Evolutionary conservation across 2,888 invertebrate species (phyloP).

Genomic region (Pammene aurita): DNA sequence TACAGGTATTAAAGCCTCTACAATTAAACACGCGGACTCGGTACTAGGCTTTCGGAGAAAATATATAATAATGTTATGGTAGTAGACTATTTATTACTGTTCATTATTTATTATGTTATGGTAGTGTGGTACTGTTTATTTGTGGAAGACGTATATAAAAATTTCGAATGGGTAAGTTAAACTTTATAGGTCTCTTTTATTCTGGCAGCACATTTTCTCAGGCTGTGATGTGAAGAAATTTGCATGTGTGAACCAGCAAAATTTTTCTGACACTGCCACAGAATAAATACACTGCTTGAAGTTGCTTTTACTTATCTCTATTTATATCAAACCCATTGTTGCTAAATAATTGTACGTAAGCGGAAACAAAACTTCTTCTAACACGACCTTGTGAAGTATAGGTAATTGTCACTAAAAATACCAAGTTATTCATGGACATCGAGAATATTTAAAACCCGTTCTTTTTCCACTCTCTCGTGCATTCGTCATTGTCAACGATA

Average conservation of each 20-base stretch:
- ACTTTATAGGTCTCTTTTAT: no score
- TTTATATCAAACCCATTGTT: background rate
- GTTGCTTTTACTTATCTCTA: background rate
- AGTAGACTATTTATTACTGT: no score
- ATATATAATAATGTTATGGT: background rate
- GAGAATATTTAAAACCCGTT: slow-evolving; percentile 22
- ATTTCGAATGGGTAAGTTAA: no score
- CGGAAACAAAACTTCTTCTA: slow-evolving; percentile 16
- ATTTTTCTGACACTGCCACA: background rate
- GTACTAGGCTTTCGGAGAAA: background rate
- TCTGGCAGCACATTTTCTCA: no score
- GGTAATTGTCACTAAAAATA: slow-evolving; percentile 1
- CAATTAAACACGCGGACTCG: background rate
- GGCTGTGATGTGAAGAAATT: no score
- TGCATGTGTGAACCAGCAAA: background rate
- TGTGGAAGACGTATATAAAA: no score
- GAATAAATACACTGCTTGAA: no score
- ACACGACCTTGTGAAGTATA: slow-evolving; percentile 9
- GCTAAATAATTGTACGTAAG: background rate
- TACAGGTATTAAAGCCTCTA: background rate
- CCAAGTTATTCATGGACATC: slow-evolving; percentile 5
- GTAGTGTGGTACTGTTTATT: no score
- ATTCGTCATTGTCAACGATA: slow-evolving; percentile 25
- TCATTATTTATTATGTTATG: no score
- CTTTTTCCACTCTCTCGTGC: slow-evolving; percentile 15